Evolutionary conservation across 2,888 invertebrate genomes (phyloP), one percentile per base, ranked within the genome.

Genomic region (Clostera curtula): DNA sequence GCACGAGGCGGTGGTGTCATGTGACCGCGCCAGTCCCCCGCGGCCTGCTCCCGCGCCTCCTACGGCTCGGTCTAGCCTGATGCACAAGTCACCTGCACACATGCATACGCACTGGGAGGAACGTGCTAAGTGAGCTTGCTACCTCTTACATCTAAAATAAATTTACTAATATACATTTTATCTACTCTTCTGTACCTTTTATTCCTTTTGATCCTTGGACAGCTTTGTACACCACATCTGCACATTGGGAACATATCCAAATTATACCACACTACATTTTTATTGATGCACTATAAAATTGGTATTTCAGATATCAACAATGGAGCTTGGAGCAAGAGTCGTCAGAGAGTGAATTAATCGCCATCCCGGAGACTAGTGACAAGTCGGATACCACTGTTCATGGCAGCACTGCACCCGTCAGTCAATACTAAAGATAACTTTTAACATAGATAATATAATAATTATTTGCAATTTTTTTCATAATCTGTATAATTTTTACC

Each of bases 331-430:
- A 93, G 63, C 91, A 90, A 37, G 95, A 95, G 67, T 94, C 94
- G 43, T 91, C 92, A 2, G 95, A 96, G 71, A 93, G 93, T 27
- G 95, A 95, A 69, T 75, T 96, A 49, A 93, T 93, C 33, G 94
- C 93, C 30, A 95, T 95, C 59, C 95, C 95, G 7, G 95, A 96
- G 80, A 85, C 85, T 20, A 94, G 93, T 63, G 93, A 94, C 71
- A 89, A 92, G 59, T 94, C 93, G 8, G 93, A 93, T 58, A 93
- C 93, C 54, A 93, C 93, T 1, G 85, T 93, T 9, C 93, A 93
- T 52, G 93, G 91, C 31, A 93, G 92, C 51, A 88, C 88, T 24
- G 86, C 88, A 3, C 89, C 89, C 39, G 89, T 89, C 42, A 54
- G 55, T 37, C 2, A 7, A 13, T 15, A 7, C 3, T 14, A 15